A percentile compares a stretch with the other conserved stretches of the same genome.
Evolutionary conservation across 2,888 invertebrate species (phyloP).

Genomic region (Limenitis camilla): DNA sequence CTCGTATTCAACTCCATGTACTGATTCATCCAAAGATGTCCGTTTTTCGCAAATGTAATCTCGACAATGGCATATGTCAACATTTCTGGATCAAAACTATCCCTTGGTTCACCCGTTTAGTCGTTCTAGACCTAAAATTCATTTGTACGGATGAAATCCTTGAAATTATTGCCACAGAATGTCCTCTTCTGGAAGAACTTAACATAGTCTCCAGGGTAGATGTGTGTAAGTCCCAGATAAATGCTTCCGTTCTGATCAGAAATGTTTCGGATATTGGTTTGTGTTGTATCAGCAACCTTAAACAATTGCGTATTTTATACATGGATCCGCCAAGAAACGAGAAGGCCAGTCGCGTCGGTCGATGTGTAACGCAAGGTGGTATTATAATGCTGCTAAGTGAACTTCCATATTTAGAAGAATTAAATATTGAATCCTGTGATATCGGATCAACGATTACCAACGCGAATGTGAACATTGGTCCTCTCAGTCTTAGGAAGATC

Average conservation of each 20-base stretch:
- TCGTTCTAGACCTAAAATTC: conserved; percentile 64
- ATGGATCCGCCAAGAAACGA: conserved; percentile 69
- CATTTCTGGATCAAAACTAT: conserved; percentile 58
- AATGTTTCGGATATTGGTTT: conserved; percentile 67
- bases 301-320: conserved; percentile 52
- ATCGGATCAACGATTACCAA: conserved; percentile 63
- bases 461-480: conserved; percentile 49
- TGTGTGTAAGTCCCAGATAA: conserved; percentile 62
- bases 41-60: conserved; percentile 63
- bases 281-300: conserved; percentile 50
- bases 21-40: conserved; percentile 63
- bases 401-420: conserved; percentile 60
- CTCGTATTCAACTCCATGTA: conserved; percentile 58
- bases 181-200: conserved; percentile 58
- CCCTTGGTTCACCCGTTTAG: conserved; percentile 50
- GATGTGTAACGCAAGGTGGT: conserved; percentile 63
- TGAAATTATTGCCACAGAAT: conserved; percentile 51
- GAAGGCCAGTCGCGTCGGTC: conserved; percentile 54
- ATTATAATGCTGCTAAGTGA: conserved; percentile 56
- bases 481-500: conserved; percentile 59
- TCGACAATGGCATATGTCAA: conserved; percentile 61
- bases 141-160: conserved; percentile 70
- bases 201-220: conserved; percentile 68
- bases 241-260: conserved; percentile 63
- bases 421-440: conserved; percentile 67